Percentiles rank a stretch among this genome's conserved stretches.
phyloP scores from a whole-genome alignment of 2,888 invertebrate genomes.

The Acronicta aceris region DNA sequence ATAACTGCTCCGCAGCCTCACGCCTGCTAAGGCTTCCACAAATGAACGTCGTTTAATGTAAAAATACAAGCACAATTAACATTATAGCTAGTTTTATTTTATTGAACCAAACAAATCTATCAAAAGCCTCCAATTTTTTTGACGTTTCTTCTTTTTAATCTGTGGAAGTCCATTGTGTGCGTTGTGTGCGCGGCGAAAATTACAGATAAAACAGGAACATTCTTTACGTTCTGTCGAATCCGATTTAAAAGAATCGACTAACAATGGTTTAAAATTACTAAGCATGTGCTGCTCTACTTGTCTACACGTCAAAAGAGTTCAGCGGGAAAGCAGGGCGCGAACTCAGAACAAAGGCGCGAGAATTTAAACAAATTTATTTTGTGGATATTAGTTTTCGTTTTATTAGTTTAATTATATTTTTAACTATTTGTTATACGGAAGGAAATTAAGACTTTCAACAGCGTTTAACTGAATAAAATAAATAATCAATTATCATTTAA shows the following conservation, averaged over 20 bases:
- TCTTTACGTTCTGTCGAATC: conserved; percentile 2
- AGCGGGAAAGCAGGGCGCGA: conserved; percentile 38
- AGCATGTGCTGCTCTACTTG: neutral
- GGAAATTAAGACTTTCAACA: no score
- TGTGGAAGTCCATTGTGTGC: conserved; percentile 14
- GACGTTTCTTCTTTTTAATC: conserved; percentile 32
- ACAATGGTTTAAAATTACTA: neutral
- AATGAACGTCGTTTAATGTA: conserved; percentile 8
- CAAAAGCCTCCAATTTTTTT: conserved; percentile 13
- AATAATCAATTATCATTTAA: no score
- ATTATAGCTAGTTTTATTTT: conserved; percentile 10
- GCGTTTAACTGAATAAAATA: neutral
- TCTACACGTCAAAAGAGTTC: conserved; percentile 11
- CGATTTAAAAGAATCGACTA: conserved; percentile 8
- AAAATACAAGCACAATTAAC: conserved; percentile 17
- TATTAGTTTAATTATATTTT: no score
- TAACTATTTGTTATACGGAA: no score
- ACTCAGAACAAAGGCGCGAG: no score
- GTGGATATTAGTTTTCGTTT: no score
- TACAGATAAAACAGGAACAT: conserved; percentile 28
- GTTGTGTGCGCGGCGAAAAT: conserved; percentile 18
- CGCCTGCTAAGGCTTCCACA: conserved; percentile 13
- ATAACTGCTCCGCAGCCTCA: conserved; percentile 11
- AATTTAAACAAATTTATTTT: neutral
- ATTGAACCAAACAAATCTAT: no score